Evolutionary conservation across 2,797 vertebrate species (phyloP).

Genomic region (Syngnathus rostellatus): DNA sequence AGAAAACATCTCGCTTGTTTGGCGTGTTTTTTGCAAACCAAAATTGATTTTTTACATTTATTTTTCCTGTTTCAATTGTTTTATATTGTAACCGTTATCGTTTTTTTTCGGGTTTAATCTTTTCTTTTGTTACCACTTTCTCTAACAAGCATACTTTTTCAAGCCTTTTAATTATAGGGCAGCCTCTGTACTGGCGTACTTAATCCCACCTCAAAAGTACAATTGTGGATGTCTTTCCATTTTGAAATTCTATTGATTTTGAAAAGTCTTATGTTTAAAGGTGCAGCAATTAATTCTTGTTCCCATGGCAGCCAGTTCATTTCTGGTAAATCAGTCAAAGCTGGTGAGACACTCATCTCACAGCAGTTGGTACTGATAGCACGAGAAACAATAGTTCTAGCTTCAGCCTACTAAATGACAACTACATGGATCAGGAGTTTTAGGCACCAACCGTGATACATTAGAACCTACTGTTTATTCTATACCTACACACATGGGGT

Average conservation of each 20-base stretch:
- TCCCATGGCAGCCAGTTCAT: conserved; percentile 42
- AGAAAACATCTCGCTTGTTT: background rate
- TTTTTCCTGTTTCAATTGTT: background rate
- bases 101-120: conserved; percentile 21
- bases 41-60: background rate
- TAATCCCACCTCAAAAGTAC: background rate
- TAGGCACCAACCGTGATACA: background rate
- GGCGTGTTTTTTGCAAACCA: background rate
- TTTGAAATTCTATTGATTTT: conserved; percentile 1
- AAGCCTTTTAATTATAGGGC: background rate
- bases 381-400: background rate
- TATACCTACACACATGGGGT: background rate
- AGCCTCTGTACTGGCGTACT: background rate
- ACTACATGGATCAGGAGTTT: background rate
- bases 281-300: conserved; percentile 35
- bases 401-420: background rate
- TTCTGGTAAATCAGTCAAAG: conserved; percentile 22
- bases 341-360: background rate
- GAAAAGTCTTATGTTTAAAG: conserved; percentile 16
- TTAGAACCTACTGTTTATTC: background rate
- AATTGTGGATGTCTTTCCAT: background rate
- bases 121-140: conserved; percentile 11
- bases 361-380: background rate
- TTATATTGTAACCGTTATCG: background rate
- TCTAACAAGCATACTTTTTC: conserved; percentile 2